These are phyloP conservation scores for Metopia argyrocephala DNA, from an alignment of 2,888 invertebrate genomes.

Conservation along the genomic window DNA sequence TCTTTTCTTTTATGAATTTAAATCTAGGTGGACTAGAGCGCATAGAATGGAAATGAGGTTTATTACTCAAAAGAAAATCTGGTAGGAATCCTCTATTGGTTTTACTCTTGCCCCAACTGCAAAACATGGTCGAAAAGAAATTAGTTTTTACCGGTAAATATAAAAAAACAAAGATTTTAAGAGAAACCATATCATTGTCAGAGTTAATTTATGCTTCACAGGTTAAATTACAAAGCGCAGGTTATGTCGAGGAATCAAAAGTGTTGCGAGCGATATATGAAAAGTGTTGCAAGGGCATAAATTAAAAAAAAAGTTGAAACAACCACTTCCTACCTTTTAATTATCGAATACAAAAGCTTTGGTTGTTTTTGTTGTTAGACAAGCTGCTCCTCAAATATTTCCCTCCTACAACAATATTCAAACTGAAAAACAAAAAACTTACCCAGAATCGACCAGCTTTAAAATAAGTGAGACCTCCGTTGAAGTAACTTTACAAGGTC, in stretches of 20 bases:
- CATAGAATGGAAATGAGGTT: too few species aligned
- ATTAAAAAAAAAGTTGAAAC: slow-evolving; percentile 4
- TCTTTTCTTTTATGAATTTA: not conserved
- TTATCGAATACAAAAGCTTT: not conserved
- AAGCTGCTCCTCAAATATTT: slow-evolving; percentile 3
- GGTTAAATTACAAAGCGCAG: slow-evolving; percentile 29
- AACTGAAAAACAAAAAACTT: slow-evolving; percentile 15
- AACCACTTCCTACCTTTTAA: not conserved
- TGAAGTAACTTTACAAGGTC: too few species aligned
- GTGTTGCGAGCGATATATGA: slow-evolving; percentile 22
- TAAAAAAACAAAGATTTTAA: slow-evolving; percentile 16
- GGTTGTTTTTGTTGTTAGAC: slow-evolving; percentile 2
- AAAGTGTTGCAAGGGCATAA: not conserved
- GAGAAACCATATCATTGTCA: slow-evolving; percentile 2
- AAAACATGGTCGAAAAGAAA: too few species aligned
- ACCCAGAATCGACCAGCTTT: slow-evolving; percentile 11
- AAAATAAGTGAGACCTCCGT: slow-evolving; percentile 12
- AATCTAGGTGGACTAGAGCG: slow-evolving; percentile 2
- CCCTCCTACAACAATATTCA: slow-evolving; percentile 2
- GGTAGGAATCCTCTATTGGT: too few species aligned
- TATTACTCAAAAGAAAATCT: too few species aligned
- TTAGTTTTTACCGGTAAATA: slow-evolving; percentile 13
- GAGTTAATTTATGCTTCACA: slow-evolving; percentile 19
- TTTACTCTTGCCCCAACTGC: not conserved
- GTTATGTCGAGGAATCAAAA: slow-evolving; percentile 29